Evolutionary conservation across 2,888 invertebrate genomes (phyloP).

Genomic region (Zhuqinia jingwanae): DNA sequence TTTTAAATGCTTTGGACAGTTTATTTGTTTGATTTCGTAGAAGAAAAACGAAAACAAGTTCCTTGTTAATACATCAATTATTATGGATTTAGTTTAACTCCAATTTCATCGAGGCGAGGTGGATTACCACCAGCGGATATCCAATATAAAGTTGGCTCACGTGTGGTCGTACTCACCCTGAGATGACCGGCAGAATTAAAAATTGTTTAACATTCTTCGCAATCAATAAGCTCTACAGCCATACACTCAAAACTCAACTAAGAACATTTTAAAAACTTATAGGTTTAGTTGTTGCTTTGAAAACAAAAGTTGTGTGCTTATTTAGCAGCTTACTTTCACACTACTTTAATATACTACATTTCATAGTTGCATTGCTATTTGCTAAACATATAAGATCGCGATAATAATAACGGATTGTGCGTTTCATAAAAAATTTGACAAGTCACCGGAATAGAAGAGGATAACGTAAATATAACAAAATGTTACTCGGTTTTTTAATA

Average conservation of each 20-base stretch:
- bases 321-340: too few species aligned
- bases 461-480: background rate
- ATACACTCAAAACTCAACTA: background rate
- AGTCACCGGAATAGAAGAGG: background rate
- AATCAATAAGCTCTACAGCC: slow-evolving; percentile 33
- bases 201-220: background rate
- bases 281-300: background rate
- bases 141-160: slow-evolving; percentile 1
- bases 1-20: slow-evolving; percentile 33
- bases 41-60: background rate
- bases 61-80: background rate
- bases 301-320: too few species aligned
- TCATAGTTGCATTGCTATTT: too few species aligned
- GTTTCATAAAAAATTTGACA: background rate
- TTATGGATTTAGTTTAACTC: background rate
- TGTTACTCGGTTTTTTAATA: background rate
- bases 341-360: too few species aligned
- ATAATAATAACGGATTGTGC: too few species aligned
- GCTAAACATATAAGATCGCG: too few species aligned
- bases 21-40: background rate
- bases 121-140: background rate
- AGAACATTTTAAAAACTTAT: background rate
- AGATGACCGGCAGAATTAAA: background rate
- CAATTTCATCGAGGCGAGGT: background rate
- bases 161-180: slow-evolving; percentile 11